Evolutionary conservation across 2,113 vertebrate genomes (phyloP).

Genomic region (Tragelaphus scriptus): DNA sequence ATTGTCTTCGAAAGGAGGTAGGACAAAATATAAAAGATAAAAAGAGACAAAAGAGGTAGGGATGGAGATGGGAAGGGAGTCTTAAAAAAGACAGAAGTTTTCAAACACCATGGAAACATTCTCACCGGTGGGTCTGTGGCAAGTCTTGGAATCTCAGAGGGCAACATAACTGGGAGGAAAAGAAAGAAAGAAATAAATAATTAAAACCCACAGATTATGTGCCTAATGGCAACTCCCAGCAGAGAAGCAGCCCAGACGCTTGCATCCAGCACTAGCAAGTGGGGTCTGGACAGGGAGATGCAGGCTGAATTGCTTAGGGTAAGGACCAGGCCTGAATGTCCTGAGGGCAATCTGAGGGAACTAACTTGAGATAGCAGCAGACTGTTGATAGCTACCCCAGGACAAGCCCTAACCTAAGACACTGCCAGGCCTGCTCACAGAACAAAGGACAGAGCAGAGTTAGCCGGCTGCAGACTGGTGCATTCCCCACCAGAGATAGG

Average conservation of each 20-base stretch:
- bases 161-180: neutral
- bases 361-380: neutral
- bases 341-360: neutral
- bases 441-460: neutral
- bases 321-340: neutral
- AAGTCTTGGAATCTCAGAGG: neutral
- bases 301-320: neutral
- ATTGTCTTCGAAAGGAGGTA: neutral
- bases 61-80: neutral
- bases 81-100: neutral
- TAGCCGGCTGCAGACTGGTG: fast-evolving
- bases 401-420: neutral
- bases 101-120: neutral
- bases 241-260: neutral
- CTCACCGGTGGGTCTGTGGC: neutral
- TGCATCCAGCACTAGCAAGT: neutral
- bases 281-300: neutral
- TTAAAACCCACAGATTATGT: neutral
- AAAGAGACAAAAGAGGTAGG: neutral
- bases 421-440: neutral
- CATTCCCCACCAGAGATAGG: neutral
- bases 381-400: neutral
- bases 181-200: neutral
- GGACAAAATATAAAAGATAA: neutral
- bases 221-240: neutral